Evolutionary conservation across 1,140 invertebrate species (phyloP).

Genomic region (Neodiprion fabricii): DNA sequence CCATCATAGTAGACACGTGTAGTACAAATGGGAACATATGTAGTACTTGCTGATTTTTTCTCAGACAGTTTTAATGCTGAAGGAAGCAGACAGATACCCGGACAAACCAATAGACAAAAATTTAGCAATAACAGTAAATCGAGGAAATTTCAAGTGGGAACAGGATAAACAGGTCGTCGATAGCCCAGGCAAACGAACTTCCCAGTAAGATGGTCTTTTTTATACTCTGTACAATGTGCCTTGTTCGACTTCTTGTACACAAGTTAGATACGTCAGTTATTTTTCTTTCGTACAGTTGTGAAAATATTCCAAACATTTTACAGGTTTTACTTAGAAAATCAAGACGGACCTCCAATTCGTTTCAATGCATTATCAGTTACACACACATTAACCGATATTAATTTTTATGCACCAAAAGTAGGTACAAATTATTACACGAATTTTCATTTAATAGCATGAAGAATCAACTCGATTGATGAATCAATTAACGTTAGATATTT

Average conservation of each 20-base stretch:
- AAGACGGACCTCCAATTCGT: slow-evolving; percentile 13
- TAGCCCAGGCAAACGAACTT: slow-evolving; percentile 22
- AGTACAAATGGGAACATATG: not conserved
- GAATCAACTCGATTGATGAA: not conserved
- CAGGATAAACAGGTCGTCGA: slow-evolving; percentile 23
- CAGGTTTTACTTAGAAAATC: slow-evolving; percentile 24
- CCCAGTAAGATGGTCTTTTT: slow-evolving; percentile 23
- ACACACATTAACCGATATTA: slow-evolving; percentile 29
- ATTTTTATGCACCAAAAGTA: slow-evolving; percentile 37
- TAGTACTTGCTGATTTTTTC: slow-evolving; percentile 12
- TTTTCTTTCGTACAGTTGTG: slow-evolving; percentile 4
- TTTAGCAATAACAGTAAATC: slow-evolving; percentile 35
- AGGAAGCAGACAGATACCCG: slow-evolving; percentile 32
- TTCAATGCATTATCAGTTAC: slow-evolving; percentile 12
- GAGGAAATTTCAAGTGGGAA: slow-evolving; percentile 36
- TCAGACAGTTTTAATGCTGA: slow-evolving; percentile 34
- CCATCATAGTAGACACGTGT: not conserved
- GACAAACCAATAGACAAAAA: slow-evolving; percentile 40
- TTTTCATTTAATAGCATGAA: slow-evolving; percentile 4
- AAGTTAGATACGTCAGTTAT: not conserved
- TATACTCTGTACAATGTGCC: not conserved
- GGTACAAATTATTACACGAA: not conserved
- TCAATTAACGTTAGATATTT: not conserved
- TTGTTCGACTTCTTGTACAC: not conserved
- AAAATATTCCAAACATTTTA: not conserved